Base-by-base conservation (phyloP, 2,797 vertebrate species). In the Lepus townsendii region DNA sequence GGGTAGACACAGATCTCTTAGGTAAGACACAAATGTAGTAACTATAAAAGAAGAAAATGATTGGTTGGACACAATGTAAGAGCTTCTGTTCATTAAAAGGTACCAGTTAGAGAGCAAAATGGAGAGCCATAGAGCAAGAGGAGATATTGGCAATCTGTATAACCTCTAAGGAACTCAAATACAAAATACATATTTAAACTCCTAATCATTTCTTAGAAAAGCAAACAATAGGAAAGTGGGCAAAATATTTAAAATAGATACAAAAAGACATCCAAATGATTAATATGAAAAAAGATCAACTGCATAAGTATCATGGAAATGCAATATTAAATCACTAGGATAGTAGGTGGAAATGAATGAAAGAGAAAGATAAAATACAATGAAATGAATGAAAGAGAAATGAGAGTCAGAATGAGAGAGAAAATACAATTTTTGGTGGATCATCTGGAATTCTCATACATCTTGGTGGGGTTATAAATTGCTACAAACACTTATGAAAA, bases 251-350 rank as follows among this genome's bases (percentile, higher is more conserved):
- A 27, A 47, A 88, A 73, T 9, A 54, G 26, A 3, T 72, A 66
- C 14, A 77, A 86, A 75, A 93, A 5, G 65, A 88, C 32, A 60
- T 77, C 7, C 17, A 83, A 78, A 86, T 78, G 32, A 22, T n/a
- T 88, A 42, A 35, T 78, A 85, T 16, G 60, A 75, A 86, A 93
- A 92, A 91, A 91, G 7, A 38, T 22, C 27, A 94, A 47, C 35
- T 91, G 86, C 35, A 91, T 94, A 50, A 54, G 63, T 90, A 73
- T 50, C 27, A 77, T 69, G 57, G 32, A 71, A 87, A 88, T 77
- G 32, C 6, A 52, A 60, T 32, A 47, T 88, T 73, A 94, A 96
- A 75, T 72, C 60, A 30, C 4, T 35, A 85, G 50, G 17, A 84
- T 60, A 47, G 50, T 57, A 57, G 17, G 14, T 57, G 14, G 76